Percentiles rank a stretch among this genome's conserved stretches.
Evolutionary conservation across 2,888 invertebrate species (phyloP).

Genomic region (Nezara viridula): DNA sequence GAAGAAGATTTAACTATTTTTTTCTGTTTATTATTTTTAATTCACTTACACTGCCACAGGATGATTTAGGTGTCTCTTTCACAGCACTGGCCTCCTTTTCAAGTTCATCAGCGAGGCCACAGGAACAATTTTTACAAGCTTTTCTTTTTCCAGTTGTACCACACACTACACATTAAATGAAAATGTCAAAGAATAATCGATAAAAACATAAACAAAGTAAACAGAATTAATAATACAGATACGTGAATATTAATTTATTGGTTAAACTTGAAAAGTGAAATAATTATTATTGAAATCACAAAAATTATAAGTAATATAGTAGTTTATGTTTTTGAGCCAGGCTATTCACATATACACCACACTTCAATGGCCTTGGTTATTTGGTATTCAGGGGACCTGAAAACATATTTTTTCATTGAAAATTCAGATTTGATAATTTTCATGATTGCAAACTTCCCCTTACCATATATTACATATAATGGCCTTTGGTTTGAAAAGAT

Average conservation of each 20-base stretch:
- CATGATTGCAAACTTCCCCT: too few species aligned
- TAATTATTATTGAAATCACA: too few species aligned
- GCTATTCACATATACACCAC: too few species aligned
- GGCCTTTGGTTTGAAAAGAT: too few species aligned
- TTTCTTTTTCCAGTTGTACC: conserved; percentile 91
- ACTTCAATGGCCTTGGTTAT: too few species aligned
- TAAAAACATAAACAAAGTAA: background rate
- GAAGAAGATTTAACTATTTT: background rate
- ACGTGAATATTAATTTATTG: background rate
- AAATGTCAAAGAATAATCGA: background rate
- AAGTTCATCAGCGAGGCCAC: conserved; percentile 96
- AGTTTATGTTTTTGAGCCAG: too few species aligned
- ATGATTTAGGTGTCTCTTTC: conserved; percentile 76
- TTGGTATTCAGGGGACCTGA: too few species aligned
- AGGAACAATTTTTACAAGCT: conserved; percentile 98
- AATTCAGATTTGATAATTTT: too few species aligned
- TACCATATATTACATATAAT: too few species aligned
- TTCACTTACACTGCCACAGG: conserved; percentile 94
- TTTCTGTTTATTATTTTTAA: background rate
- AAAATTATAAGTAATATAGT: too few species aligned
- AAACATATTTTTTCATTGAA: too few species aligned
- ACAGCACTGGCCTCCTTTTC: conserved; percentile 74
- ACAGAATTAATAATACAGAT: background rate
- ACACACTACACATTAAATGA: conserved; percentile 74
- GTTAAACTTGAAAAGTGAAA: too few species aligned